Base-by-base conservation (phyloP, 1,140 invertebrate genomes). In the Tribolium castaneum region DNA sequence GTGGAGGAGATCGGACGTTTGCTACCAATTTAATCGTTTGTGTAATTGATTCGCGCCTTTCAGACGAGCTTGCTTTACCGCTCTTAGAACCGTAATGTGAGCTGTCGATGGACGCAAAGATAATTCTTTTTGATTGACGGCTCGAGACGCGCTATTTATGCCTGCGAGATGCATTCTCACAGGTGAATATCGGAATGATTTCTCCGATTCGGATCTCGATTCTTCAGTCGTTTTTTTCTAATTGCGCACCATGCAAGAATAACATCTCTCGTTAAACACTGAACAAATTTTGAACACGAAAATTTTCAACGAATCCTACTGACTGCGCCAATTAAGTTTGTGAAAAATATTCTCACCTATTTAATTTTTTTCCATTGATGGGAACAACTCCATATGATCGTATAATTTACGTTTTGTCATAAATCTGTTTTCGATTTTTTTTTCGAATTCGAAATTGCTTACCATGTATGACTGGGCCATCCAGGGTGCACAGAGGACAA, bases 181-280 rank as follows among this genome's bases (percentile, higher is more conserved):
- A 62, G 34, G 34, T 62, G 34, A 62, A 62, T 62, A 30, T 16
- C 10, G 22, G 22, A 62, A 62, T 62, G n/a, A 62, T 25, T 22
- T 12, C 22, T 22, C 19, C 1, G 19, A 30, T 30, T 30, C 56
- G 34, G 34, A 62, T 16, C 56, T 19, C 19, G 34, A 19, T 16
- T 62, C 25, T 22, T 34, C 22, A n/a, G n/a, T n/a, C n/a, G n/a
- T 19, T 19, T 19, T 19, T 1, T 19, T 10, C 6, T 6, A 51
- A n/a, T 19, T 10, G 4, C 74, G 70, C 30, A 66, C 54, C 90
- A 97, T 94, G 87, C 96, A 98, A 78, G 94, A 93, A 89, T 97
- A 98, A 88, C 96, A 98, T 52, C 96, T 90, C 85, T 97, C 96
- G n/a, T n/a, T n/a, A n/a, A n/a, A n/a, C 2, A 19, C 16, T 19